phyloP scores from a whole-genome alignment of 2,888 invertebrate species.

The Hanleya hanleyi region DNA sequence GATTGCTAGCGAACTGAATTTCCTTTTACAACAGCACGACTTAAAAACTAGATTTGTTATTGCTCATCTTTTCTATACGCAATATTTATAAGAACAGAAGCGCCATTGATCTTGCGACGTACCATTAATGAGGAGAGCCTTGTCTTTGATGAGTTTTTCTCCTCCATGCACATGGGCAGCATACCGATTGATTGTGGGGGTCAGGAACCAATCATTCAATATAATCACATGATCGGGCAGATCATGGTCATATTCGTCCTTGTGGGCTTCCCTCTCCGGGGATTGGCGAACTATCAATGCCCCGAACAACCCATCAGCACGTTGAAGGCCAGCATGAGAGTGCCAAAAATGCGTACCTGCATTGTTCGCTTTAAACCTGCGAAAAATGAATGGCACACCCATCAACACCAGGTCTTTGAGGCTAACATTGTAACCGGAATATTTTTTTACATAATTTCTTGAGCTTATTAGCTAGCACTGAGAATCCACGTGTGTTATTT shows the following conservation, averaged over 20 bases:
- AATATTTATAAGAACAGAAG: too few species aligned
- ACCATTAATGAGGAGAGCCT: slow-evolving; percentile 88
- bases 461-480: too few species aligned
- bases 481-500: too few species aligned
- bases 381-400: too few species aligned
- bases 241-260: slow-evolving; percentile 90
- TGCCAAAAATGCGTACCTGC: slow-evolving; percentile 68
- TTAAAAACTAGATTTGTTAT: too few species aligned
- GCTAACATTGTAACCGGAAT: too few species aligned
- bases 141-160: slow-evolving; percentile 86
- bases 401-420: too few species aligned
- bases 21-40: too few species aligned
- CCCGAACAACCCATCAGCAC: slow-evolving; percentile 64
- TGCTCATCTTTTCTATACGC: too few species aligned
- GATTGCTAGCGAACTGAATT: too few species aligned
- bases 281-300: slow-evolving; percentile 41
- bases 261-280: slow-evolving; percentile 90
- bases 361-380: slow-evolving; percentile 58
- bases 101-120: too few species aligned
- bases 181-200: slow-evolving; percentile 85
- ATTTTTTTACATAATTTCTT: too few species aligned
- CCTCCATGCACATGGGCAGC: slow-evolving; percentile 72
- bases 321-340: slow-evolving; percentile 64
- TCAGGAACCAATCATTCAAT: slow-evolving; percentile 87
- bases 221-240: slow-evolving; percentile 89